Evolutionary conservation across 2,888 invertebrate genomes (phyloP), one percentile per base, ranked within the genome.

Genomic region (Erynnis tages): DNA sequence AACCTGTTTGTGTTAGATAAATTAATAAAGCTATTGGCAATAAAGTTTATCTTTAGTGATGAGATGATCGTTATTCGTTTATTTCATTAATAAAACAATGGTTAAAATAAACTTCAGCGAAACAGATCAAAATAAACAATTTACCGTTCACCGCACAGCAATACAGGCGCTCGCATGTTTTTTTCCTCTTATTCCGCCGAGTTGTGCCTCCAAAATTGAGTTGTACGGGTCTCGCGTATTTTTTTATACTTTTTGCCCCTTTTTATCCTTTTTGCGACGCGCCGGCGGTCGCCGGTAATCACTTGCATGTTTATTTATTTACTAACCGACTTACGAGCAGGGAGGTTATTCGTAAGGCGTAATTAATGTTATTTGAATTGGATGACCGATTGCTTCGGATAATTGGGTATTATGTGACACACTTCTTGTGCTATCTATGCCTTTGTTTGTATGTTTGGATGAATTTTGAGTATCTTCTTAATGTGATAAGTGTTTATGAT

Each of bases 191-290:
- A 78, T 83, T 82, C 73, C 72, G 70, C 67, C 73, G 81, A 73
- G 75, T 59, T 80, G 82, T 71, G 82, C 80, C 82, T 82, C 87
- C 87, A 85, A 88, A 88, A 88, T 88, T 88, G 87, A 88, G 87
- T 86, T 88, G 87, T 88, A 80, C 80, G 74, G 74, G 71, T 78
- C 79, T 79, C 75, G 82, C 74, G 70, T 62, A 58, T 62, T 70
- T 67, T 49, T 49, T 49, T 40, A 34, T 41, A 32, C 49, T 25
- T 41, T 34, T 37, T 35, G 17, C 16, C 25, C 41, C 17, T 41
- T 49, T 76, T 70, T 67, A 54, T 56, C 54, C 72, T 74, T 80
- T 82, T 83, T 82, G 76, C 66, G 69, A 61, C 76, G 75, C 73
- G 73, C 73, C 69, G 87, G 86, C 85, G 87, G 86, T 82, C 85